Conservation (phyloP, 2,888 invertebrate genomes). For the Cataglyphis cursor region DNA sequence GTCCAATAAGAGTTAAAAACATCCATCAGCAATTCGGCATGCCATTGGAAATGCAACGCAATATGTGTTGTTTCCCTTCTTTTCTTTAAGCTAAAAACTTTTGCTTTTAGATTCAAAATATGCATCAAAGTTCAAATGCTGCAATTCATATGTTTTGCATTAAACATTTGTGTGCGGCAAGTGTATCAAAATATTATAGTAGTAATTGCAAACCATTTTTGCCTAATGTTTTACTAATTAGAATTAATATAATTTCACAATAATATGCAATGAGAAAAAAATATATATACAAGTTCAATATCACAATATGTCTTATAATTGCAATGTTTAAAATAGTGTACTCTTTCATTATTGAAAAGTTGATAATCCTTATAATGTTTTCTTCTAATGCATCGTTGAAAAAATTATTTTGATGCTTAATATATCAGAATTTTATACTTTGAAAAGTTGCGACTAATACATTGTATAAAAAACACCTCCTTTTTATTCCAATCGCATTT, state of each 20-base stretch:
- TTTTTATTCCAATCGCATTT: background rate
- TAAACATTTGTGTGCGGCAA: conserved; percentile 42
- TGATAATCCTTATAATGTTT: background rate
- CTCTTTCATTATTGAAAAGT: background rate
- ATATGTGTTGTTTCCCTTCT: conserved; percentile 34
- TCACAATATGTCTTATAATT: conserved; percentile 1
- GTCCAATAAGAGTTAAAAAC: conserved; percentile 79
- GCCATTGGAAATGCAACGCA: conserved; percentile 85
- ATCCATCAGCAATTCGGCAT: conserved; percentile 76
- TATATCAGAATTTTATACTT: background rate
- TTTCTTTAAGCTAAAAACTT: conserved; percentile 14
- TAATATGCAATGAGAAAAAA: background rate
- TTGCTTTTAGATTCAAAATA: conserved; percentile 24
- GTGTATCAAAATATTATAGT: conserved; percentile 50
- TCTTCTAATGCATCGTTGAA: background rate
- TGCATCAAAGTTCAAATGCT: conserved; percentile 30
- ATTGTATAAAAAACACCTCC: background rate
- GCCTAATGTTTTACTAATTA: conserved; percentile 8
- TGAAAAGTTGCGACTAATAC: background rate
- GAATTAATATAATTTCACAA: background rate
- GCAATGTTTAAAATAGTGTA: background rate
- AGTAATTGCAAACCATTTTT: background rate
- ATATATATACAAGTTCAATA: background rate
- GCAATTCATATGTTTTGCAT: conserved; percentile 35
- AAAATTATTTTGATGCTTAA: background rate